A percentile compares a stretch with the other conserved stretches of the same genome.
Conservation (phyloP, 2,888 invertebrate genomes). For the Dicycla oo region DNA sequence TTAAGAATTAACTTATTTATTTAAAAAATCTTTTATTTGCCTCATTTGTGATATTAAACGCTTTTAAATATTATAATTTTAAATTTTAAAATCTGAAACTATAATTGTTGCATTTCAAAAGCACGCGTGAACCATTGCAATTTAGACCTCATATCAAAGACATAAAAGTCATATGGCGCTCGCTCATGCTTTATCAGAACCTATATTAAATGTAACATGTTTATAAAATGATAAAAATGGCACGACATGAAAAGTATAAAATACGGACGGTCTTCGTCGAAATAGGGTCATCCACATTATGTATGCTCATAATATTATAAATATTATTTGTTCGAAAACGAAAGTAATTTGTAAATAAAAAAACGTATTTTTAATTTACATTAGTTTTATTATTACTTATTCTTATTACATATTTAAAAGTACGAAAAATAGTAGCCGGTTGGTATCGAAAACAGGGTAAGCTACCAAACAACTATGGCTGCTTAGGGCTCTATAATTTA, state of each 20-base stretch:
- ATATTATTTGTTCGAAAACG: conserved; percentile 33
- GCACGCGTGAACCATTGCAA: background rate
- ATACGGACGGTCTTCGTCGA: conserved; percentile 11
- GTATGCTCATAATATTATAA: conserved; percentile 41
- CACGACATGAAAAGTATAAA: conserved; percentile 3
- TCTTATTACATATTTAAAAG: background rate
- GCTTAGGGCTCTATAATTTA: background rate
- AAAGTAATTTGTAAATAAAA: conserved; percentile 67
- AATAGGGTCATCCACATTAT: conserved; percentile 18
- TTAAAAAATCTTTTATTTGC: background rate
- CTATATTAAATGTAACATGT: no score
- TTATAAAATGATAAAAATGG: conserved; percentile 8
- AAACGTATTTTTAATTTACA: conserved; percentile 55
- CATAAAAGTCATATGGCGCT: background rate
- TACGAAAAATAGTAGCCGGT: background rate
- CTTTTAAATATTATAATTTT: background rate
- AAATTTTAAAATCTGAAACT: background rate
- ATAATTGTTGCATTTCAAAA: background rate
- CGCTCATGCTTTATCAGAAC: background rate
- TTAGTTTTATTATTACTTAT: conserved; percentile 37
- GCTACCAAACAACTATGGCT: no score
- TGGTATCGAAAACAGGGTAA: background rate
- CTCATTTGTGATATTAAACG: background rate
- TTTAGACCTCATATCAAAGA: background rate
- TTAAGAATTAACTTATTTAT: conserved; percentile 18